Evolutionary conservation across 1,140 invertebrate genomes (phyloP).

Genomic region (Yoshiicerus persimilis): DNA sequence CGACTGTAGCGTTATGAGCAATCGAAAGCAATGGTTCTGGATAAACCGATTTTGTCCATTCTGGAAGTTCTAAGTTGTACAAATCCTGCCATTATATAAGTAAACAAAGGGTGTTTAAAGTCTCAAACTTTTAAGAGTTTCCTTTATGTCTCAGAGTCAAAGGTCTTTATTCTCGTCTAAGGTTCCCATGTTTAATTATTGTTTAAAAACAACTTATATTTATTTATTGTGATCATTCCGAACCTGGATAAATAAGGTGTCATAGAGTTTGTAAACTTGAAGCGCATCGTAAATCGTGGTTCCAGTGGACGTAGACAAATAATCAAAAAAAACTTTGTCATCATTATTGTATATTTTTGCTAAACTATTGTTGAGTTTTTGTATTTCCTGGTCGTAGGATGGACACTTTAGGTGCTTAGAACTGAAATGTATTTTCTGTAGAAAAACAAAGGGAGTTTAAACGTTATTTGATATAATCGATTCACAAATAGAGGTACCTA

Average conservation of each 20-base stretch:
- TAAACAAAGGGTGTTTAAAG: not conserved
- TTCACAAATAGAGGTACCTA: not conserved
- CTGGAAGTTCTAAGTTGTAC: not conserved
- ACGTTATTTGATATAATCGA: not conserved
- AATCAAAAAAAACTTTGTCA: not conserved
- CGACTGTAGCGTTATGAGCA: not conserved
- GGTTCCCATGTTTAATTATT: not conserved
- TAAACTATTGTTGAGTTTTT: not conserved
- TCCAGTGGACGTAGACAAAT: not conserved
- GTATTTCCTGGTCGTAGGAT: not conserved
- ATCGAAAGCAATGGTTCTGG: not conserved
- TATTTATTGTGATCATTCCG: not conserved
- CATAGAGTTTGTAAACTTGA: not conserved
- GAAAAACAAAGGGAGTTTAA: not conserved
- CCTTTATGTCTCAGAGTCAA: too few species aligned
- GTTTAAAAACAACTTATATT: not conserved
- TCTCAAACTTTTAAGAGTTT: not conserved
- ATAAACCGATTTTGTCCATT: not conserved
- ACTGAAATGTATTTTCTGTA: not conserved
- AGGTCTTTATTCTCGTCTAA: too few species aligned
- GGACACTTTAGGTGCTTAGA: not conserved
- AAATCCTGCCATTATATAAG: not conserved
- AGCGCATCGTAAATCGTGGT: not conserved
- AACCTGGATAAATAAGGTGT: not conserved
- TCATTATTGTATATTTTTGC: not conserved